Evolutionary conservation across 2,888 invertebrate species (phyloP).

Genomic region (Polymixis flavicincta): DNA sequence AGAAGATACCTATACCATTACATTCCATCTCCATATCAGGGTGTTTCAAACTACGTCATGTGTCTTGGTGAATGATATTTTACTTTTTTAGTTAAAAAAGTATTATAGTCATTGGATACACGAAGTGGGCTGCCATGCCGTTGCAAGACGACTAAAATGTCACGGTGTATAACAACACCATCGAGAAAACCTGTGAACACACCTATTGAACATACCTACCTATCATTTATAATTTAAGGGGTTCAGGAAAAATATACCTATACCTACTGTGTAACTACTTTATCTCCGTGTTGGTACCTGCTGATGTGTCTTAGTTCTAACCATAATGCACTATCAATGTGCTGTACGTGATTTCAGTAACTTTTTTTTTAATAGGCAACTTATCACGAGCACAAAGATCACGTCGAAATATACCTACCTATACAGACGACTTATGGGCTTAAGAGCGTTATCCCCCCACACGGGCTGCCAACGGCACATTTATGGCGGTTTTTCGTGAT

Average conservation of each 20-base stretch:
- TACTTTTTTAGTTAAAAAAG: too few species aligned
- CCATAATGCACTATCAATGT: not conserved
- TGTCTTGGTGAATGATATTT: too few species aligned
- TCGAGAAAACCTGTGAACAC: not conserved
- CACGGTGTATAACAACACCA: too few species aligned
- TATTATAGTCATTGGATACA: too few species aligned
- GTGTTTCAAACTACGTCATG: too few species aligned
- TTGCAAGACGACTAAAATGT: too few species aligned
- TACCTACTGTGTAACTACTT: not conserved
- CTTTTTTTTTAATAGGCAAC: not conserved
- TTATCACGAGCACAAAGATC: constrained; percentile 18
- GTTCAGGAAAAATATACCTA: not conserved
- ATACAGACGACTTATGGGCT: not conserved
- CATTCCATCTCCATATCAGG: too few species aligned
- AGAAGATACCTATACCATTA: too few species aligned
- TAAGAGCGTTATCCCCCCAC: too few species aligned
- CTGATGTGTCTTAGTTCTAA: not conserved
- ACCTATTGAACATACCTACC: not conserved
- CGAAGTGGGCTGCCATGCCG: too few species aligned
- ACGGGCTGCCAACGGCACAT: too few species aligned
- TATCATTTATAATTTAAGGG: not conserved
- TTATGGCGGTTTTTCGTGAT: too few species aligned
- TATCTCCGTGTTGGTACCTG: not conserved
- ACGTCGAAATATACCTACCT: constrained; percentile 12
- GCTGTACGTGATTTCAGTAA: constrained; percentile 26